These are phyloP conservation scores for Chitala chitala DNA, from an alignment of 2,113 vertebrate species.

Conservation along the genomic window DNA sequence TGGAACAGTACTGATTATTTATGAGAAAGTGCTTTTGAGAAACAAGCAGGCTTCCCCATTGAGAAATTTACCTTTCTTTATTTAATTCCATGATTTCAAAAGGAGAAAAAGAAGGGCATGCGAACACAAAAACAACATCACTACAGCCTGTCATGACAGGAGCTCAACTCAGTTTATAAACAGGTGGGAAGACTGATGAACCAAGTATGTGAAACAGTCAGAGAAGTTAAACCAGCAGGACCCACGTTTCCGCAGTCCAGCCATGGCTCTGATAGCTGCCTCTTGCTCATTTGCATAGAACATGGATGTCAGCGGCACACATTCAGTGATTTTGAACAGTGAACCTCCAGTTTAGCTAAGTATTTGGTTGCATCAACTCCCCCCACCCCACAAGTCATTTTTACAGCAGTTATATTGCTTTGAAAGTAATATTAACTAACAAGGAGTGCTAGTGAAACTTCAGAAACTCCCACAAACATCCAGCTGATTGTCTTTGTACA, in stretches of 20 bases:
- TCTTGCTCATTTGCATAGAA: slow-evolving; percentile 52
- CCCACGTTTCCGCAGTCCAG: slow-evolving; percentile 15
- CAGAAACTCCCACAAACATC: slow-evolving; percentile 24
- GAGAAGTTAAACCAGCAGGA: slow-evolving; percentile 42
- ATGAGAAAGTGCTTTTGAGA: not conserved
- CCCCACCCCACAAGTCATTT: slow-evolving; percentile 17
- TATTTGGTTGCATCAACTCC: slow-evolving; percentile 28
- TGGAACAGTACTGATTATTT: too few relatives aligned
- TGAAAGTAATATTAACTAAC: slow-evolving; percentile 19
- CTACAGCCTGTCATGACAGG: slow-evolving; percentile 32
- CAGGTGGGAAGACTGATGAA: slow-evolving; percentile 34
- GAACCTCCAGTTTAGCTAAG: slow-evolving; percentile 38
- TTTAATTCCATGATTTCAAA: slow-evolving; percentile 56
- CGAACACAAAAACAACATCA: slow-evolving; percentile 42
- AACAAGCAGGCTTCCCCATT: not conserved
- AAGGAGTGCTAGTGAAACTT: slow-evolving; percentile 29
- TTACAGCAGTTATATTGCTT: slow-evolving; percentile 45
- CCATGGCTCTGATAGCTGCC: slow-evolving; percentile 34
- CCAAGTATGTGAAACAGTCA: slow-evolving; percentile 28
- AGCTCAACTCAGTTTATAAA: slow-evolving; percentile 37
- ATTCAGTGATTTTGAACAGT: slow-evolving; percentile 21
- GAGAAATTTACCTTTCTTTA: slow-evolving; percentile 18
- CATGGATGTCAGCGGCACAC: slow-evolving; percentile 32
- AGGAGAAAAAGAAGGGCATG: slow-evolving; percentile 56
- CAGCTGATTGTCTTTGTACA: slow-evolving; percentile 53